Evolutionary conservation across 2,888 invertebrate species (phyloP).

Genomic region (Callosobruchus maculatus): DNA sequence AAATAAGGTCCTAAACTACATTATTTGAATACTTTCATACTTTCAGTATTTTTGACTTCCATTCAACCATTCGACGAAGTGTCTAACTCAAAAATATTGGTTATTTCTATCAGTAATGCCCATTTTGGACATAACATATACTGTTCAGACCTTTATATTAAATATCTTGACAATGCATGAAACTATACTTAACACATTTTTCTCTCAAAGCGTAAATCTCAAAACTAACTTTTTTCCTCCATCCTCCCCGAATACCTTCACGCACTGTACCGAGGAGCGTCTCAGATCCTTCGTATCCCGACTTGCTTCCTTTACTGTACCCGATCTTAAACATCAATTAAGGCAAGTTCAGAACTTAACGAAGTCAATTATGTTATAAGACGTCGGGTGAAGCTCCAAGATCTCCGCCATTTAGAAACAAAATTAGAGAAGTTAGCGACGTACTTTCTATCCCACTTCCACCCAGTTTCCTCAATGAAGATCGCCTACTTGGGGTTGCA

Average conservation of each 20-base stretch:
- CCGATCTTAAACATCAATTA: constrained; percentile 44
- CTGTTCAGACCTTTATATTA: too few species aligned
- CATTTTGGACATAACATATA: too few species aligned
- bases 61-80: too few species aligned
- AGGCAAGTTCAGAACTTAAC: constrained; percentile 40
- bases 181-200: too few species aligned
- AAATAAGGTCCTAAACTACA: too few species aligned
- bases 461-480: neutral
- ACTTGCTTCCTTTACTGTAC: constrained; percentile 15
- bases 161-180: too few species aligned
- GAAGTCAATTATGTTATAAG: constrained; percentile 41
- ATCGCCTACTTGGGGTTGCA: neutral
- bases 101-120: too few species aligned
- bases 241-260: neutral
- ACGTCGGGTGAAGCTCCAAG: constrained; percentile 34
- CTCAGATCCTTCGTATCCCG: neutral
- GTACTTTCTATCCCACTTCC: constrained; percentile 12
- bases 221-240: too few species aligned
- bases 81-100: too few species aligned
- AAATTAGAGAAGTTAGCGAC: constrained; percentile 32
- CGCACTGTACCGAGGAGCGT: neutral
- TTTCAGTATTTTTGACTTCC: too few species aligned
- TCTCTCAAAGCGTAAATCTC: too few species aligned
- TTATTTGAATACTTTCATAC: too few species aligned
- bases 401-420: constrained; percentile 32